Percentiles rank a stretch among this genome's conserved stretches.
Evolutionary conservation across 1,140 invertebrate genomes (phyloP).

Genomic region (Tribolium madens): DNA sequence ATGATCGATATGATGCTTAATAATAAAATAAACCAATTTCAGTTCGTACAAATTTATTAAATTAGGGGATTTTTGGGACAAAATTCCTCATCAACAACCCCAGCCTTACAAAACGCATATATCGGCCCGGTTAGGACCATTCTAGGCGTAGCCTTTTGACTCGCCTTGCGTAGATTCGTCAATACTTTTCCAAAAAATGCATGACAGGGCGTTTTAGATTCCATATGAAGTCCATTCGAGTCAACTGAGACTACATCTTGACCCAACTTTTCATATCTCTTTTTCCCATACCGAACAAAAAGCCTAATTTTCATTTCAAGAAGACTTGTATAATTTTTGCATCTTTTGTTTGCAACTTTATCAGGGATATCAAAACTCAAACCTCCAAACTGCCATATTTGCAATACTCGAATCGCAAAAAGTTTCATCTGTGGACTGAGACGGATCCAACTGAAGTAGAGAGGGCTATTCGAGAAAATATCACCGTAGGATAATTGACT

Average conservation of each 20-base stretch:
- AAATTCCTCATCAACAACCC: conserved; percentile 47
- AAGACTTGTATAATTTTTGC: neutral
- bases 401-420: conserved; percentile 57
- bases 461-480: conserved; percentile 53
- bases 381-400: conserved; percentile 61
- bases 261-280: conserved; percentile 51
- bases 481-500: conserved; percentile 51
- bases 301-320: conserved; percentile 29
- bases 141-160: conserved; percentile 47
- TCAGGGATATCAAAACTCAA: conserved; percentile 55
- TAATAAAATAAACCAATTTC: neutral
- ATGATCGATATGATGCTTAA: too few relatives aligned
- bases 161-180: conserved; percentile 52
- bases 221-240: conserved; percentile 62
- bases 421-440: conserved; percentile 51
- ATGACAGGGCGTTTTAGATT: conserved; percentile 64
- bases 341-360: neutral
- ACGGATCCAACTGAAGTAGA: conserved; percentile 54
- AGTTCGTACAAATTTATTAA: conserved; percentile 11
- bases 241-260: conserved; percentile 60
- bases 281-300: conserved; percentile 49
- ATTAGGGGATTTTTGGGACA: conserved; percentile 41
- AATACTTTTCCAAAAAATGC: conserved; percentile 64
- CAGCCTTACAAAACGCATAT: conserved; percentile 44
- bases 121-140: conserved; percentile 41